phyloP scores from a whole-genome alignment of 2,113 vertebrate species.

The Neolamprologus caudopunctatus region DNA sequence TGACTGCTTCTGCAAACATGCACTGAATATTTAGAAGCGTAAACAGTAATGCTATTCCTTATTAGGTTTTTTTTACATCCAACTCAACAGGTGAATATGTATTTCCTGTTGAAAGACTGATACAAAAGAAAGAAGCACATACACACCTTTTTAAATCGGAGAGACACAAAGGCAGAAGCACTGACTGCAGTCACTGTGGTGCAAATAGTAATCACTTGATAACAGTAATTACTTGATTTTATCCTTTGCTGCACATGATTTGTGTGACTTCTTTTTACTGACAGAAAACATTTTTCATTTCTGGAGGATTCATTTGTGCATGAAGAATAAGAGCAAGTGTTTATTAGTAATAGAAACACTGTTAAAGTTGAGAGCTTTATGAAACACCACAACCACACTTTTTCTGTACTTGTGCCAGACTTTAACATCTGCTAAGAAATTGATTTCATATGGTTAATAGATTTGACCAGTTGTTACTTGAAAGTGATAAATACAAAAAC shows the following conservation, averaged over 20 bases:
- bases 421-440: neutral
- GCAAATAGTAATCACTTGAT: neutral
- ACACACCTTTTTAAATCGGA: neutral
- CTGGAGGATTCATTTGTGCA: neutral
- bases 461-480: neutral
- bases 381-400: neutral
- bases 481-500: neutral
- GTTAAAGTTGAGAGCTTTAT: neutral
- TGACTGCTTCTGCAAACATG: neutral
- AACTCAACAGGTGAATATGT: neutral
- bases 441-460: neutral
- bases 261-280: neutral
- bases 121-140: neutral
- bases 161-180: neutral
- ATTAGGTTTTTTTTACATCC: neutral
- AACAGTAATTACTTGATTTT: neutral
- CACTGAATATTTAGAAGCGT: neutral
- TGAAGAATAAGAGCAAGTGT: neutral
- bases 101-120: neutral
- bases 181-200: neutral
- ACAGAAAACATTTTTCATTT: neutral
- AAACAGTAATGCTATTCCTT: neutral
- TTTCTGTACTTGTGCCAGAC: neutral
- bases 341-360: neutral
- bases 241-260: neutral